A percentile compares a stretch with the other conserved stretches of the same genome.
These are phyloP conservation scores for Acronicta aceris DNA, from an alignment of 2,888 invertebrate genomes.

Conservation along the genomic window DNA sequence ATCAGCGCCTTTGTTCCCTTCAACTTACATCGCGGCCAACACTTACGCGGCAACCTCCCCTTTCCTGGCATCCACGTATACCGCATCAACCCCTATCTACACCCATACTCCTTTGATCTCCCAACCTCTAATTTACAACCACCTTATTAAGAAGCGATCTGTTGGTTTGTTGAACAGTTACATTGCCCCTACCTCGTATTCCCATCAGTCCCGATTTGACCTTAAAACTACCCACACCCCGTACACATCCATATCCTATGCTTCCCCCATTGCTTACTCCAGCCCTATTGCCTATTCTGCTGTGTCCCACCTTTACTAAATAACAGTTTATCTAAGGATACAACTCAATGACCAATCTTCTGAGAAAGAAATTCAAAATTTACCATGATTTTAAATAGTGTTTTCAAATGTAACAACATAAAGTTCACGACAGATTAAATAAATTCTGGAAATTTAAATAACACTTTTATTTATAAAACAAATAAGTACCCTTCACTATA, in stretches of 20 bases:
- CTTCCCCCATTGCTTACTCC: slow-evolving; percentile 43
- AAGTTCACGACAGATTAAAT: slow-evolving; percentile 29
- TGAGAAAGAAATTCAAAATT: slow-evolving; percentile 41
- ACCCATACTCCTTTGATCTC: slow-evolving; percentile 68
- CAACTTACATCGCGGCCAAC: slow-evolving; percentile 57
- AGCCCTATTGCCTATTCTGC: slow-evolving; percentile 39
- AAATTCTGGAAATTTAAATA: slow-evolving; percentile 27
- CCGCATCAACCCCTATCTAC: slow-evolving; percentile 60
- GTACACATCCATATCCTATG: slow-evolving; percentile 54
- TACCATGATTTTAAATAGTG: slow-evolving; percentile 25
- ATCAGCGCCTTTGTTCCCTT: slow-evolving; percentile 59
- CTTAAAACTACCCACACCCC: slow-evolving; percentile 55
- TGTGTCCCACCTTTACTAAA: slow-evolving; percentile 37
- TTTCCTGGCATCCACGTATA: slow-evolving; percentile 64
- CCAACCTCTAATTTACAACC: slow-evolving; percentile 65
- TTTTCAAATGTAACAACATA: slow-evolving; percentile 30
- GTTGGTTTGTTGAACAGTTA: slow-evolving; percentile 59
- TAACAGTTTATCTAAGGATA: neutral
- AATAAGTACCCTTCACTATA: neutral
- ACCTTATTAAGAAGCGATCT: slow-evolving; percentile 76
- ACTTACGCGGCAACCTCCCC: slow-evolving; percentile 64
- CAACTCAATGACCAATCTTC: slow-evolving; percentile 2
- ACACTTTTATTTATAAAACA: slow-evolving; percentile 32
- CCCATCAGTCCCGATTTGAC: slow-evolving; percentile 64
- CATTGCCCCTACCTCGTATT: slow-evolving; percentile 47